Evolutionary conservation across 2,113 vertebrate species (phyloP), one percentile per base, ranked within the genome.

Genomic region (Hypocryptadius cinnamomeus): DNA sequence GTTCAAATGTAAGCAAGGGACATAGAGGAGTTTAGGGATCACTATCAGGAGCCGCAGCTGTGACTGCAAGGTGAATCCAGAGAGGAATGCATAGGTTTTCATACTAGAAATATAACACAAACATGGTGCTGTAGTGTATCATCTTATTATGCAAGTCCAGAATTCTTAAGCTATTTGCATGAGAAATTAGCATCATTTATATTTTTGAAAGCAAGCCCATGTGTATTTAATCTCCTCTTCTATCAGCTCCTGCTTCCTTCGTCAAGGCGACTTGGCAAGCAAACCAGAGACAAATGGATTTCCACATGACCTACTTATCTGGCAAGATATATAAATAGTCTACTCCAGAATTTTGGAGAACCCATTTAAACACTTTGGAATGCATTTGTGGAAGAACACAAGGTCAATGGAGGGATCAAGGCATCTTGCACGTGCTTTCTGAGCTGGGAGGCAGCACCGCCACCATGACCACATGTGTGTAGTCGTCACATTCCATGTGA

Each of bases 391-490:
- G 60, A 80, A 74, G 82, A 85, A 73, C 22, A 44, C 33, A 27
- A 78, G 71, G 60, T 60, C 87, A 44, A 4, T 10, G 35, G 63
- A 51, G 54, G 81, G 79, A 77, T 23, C 18, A 5, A 84, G 40
- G 51, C 5, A 4, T 39, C 51, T 69, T 59, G 53, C 68, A 59
- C 1, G 0, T 86, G 69, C 60, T 64, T 42, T 48, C n/a, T 28
- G 40, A 79, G 59, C 45, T 31, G 71, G 39, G 69, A 87, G 71
- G 81, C 28, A n/a, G 39, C 63, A 44, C 40, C 51, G n/a, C 50
- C 63, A 25, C 45, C 0, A 1, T 45, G 53, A 39, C 50, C 3
- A 0, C 3, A 4, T 0, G 33, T 0, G 3, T 5, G 37, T 3
- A 16, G 50, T 15, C 0, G 0, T 54, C 56, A 53, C 56, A 16